Base-by-base conservation (phyloP, 2,888 invertebrate species). In the Apodemia zela region DNA sequence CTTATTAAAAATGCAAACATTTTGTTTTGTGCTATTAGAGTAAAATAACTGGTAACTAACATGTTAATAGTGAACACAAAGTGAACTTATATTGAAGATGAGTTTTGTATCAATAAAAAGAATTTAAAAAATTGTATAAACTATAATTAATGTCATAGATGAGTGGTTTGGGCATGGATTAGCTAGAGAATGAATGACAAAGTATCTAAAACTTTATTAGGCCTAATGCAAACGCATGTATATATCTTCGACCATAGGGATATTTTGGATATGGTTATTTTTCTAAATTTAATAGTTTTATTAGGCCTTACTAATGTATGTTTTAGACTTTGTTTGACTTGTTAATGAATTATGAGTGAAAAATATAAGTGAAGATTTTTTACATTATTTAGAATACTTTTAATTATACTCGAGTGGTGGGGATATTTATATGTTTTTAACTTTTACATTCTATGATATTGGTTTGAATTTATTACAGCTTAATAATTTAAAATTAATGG, bases 11-110 rank as follows among this genome's bases (percentile, higher is more conserved):
- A 11, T 18, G 66, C 63, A 58, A 61, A 33, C 73, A 25, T 57
- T 68, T 66, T 66, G 66, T 64, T 65, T 65, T 67, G 29, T 49
- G 49, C 33, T 33, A 18, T 49, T 49, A 49, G 17, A 25, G 6
- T 25, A 17, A 61, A 61, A 59, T 17, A 21, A 18, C 49, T 33
- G 15, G 29, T 10, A 51, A 61, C 17, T 61, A 47, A 18, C 18
- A 17, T 17, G 18, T 59, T 61, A 33, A 51, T 35, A 61, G 47
- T 25, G 11, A 51, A 51, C 17, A 51, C 51, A 51, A 51, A 51
- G 18, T 51, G 51, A 18, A 51, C 21, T 51, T 51, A 51, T 51
- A 51, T 18, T n/a, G 21, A 51, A 11, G 38, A 38, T 38, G 38
- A 13, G 38, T 38, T 38, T 38, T 38, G 47, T 17, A 47, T 47